Conservation (phyloP, 2,797 vertebrate genomes). For the Amazona finschi region DNA sequence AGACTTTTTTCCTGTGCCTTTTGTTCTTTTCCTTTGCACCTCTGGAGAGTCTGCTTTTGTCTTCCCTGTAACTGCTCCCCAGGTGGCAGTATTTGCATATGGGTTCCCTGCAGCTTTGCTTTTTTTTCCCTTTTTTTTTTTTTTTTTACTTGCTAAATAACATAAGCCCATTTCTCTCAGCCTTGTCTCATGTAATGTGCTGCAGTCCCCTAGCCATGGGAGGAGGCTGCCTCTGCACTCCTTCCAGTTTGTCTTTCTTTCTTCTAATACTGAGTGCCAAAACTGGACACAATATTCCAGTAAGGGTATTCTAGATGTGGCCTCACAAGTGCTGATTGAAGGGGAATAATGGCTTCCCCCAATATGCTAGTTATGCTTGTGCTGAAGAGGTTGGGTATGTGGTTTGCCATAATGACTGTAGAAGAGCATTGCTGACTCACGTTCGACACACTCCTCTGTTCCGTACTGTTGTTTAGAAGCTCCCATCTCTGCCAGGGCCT, state of each 20-base stretch:
- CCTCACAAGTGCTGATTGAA: not conserved
- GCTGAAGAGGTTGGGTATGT: not conserved
- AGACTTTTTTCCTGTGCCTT: not conserved
- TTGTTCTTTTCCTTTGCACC: not conserved
- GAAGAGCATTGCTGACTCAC: not conserved
- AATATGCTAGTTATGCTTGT: not conserved
- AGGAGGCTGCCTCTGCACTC: not conserved
- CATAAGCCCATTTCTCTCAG: not conserved
- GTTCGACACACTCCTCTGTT: not conserved
- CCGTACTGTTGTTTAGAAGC: not conserved
- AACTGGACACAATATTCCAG: not conserved
- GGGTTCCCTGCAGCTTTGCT: not conserved
- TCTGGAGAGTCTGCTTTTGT: not conserved
- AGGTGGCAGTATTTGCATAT: not conserved
- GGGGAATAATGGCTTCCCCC: not conserved
- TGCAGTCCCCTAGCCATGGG: not conserved
- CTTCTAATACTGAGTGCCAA: not conserved
- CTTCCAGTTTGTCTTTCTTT: not conserved
- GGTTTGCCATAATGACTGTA: not conserved
- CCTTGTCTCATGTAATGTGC: not conserved
- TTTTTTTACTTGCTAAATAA: not conserved
- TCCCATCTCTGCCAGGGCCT: not conserved
- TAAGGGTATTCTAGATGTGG: not conserved
- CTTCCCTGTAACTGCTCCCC: not conserved
- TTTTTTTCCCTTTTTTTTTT: not conserved